Conservation (phyloP, 2,113 vertebrate genomes). For the Pelmatolapia mariae region DNA sequence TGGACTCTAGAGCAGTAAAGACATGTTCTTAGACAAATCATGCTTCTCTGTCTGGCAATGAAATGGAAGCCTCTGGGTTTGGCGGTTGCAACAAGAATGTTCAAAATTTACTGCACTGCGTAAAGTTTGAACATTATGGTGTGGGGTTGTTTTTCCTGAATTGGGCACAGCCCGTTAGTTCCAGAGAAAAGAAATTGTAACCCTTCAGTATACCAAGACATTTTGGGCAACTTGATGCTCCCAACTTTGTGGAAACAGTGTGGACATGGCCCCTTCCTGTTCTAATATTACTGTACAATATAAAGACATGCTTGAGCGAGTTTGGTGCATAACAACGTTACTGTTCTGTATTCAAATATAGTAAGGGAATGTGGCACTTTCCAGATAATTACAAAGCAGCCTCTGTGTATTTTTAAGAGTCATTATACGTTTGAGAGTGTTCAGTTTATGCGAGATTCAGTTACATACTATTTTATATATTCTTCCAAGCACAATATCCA, state of each 20-base stretch:
- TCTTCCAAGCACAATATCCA: neutral
- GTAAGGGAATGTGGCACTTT: accelerated
- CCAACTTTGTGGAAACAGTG: neutral
- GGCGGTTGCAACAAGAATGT: neutral
- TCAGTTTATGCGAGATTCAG: neutral
- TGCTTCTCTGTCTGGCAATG: neutral
- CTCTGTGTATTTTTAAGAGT: neutral
- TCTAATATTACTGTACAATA: neutral
- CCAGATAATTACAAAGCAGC: neutral
- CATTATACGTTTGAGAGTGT: neutral
- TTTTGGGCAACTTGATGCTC: neutral
- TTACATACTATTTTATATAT: neutral
- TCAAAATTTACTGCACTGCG: neutral
- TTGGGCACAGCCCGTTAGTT: neutral
- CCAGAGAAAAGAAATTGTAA: neutral
- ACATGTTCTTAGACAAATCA: neutral
- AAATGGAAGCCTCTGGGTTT: neutral
- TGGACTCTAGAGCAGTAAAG: neutral
- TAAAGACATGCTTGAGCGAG: neutral
- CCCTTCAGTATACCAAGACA: neutral
- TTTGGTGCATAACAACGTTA: neutral
- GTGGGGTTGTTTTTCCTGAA: neutral
- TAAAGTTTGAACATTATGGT: neutral
- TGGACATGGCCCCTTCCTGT: neutral
- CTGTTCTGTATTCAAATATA: accelerated